These are phyloP conservation scores for Gymnoscopelus microlampas DNA, from an alignment of 2,797 vertebrate species.

Conservation along the genomic window DNA sequence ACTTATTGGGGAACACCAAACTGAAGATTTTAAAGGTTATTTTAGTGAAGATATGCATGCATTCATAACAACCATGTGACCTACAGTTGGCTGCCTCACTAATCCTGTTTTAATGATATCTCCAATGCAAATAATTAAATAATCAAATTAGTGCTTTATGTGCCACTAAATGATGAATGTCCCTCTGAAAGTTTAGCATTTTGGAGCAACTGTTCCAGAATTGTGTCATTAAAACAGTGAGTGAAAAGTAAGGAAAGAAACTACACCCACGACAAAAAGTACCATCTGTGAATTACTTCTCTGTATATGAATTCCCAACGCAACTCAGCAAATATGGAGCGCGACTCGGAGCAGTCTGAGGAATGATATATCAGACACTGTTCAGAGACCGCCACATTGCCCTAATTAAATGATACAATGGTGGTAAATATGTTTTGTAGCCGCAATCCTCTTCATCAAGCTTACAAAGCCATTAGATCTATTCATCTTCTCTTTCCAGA, in stretches of 20 bases:
- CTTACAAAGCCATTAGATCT: constrained; percentile 38
- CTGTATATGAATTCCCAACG: constrained; percentile 35
- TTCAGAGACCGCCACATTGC: constrained; percentile 26
- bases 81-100: constrained; percentile 59
- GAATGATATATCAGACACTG: constrained; percentile 29
- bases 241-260: constrained; percentile 20
- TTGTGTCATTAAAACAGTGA: constrained; percentile 57
- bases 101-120: constrained; percentile 70
- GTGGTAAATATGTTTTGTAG: constrained; percentile 39
- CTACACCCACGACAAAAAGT: constrained; percentile 11
- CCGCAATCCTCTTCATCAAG: constrained; percentile 29
- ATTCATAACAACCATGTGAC: constrained; percentile 42
- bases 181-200: constrained; percentile 57
- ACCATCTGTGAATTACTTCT: not conserved
- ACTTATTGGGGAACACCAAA: constrained; percentile 24
- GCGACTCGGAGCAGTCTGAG: constrained; percentile 30
- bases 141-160: constrained; percentile 64
- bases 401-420: constrained; percentile 53
- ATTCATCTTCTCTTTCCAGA: constrained; percentile 19
- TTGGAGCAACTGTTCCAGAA: constrained; percentile 58
- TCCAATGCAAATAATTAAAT: constrained; percentile 72
- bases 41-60: constrained; percentile 42
- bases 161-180: constrained; percentile 70
- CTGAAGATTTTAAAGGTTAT: constrained; percentile 48
- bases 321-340: constrained; percentile 43